phyloP scores from a whole-genome alignment of 2,113 vertebrate genomes.

The Macroglossus sobrinus region DNA sequence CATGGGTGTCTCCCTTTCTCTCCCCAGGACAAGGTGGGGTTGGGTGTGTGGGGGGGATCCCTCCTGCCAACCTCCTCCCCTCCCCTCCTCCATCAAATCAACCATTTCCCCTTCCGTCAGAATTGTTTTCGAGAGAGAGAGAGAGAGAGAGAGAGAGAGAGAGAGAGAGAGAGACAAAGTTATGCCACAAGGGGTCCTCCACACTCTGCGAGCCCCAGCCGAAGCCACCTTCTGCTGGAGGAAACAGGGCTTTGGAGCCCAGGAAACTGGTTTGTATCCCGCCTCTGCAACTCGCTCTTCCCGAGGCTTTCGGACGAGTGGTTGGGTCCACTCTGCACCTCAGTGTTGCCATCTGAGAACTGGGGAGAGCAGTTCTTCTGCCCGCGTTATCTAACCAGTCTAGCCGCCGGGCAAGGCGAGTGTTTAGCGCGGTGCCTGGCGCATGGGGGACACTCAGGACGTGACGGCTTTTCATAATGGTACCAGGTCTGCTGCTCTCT shows the following conservation, averaged over 20 bases:
- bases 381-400: rapidly evolving
- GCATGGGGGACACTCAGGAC: rapidly evolving
- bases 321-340: not conserved
- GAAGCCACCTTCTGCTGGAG: rapidly evolving
- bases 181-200: constrained; percentile 50
- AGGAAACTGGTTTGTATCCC: not conserved
- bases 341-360: not conserved
- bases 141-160: not conserved
- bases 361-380: not conserved
- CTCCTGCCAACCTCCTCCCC: not conserved
- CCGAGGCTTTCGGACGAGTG: not conserved
- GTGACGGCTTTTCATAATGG: not conserved
- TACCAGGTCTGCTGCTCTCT: rapidly evolving
- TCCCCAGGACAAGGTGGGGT: no score
- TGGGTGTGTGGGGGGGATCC: rapidly evolving
- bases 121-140: not conserved
- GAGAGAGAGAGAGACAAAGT: not conserved
- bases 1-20: not conserved
- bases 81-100: no score
- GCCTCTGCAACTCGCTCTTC: not conserved
- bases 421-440: rapidly evolving
- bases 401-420: not conserved
- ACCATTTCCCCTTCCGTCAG: no score
- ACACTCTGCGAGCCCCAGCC: not conserved
- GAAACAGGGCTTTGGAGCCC: rapidly evolving